These are phyloP conservation scores for Cercocebus atys DNA, from an alignment of 2,113 vertebrate genomes.

Conservation along the genomic window DNA sequence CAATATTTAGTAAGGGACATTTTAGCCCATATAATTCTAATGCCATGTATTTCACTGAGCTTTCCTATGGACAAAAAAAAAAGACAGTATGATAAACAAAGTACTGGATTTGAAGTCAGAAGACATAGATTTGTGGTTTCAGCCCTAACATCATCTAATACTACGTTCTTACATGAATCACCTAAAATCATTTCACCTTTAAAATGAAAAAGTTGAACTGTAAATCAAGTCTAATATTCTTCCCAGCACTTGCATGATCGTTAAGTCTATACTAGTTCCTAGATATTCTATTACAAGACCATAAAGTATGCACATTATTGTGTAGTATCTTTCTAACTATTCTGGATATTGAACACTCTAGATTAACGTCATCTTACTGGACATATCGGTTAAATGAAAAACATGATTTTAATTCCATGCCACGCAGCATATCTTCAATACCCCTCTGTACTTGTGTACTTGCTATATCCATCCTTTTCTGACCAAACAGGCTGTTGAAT, in stretches of 20 bases:
- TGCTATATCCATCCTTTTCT: background rate
- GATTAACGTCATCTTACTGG: background rate
- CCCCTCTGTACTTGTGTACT: background rate
- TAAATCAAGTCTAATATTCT: background rate
- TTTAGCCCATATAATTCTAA: background rate
- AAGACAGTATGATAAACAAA: background rate
- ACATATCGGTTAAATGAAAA: background rate
- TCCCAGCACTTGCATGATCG: background rate
- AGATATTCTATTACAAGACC: background rate
- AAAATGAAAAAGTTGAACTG: background rate
- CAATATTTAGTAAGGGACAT: background rate
- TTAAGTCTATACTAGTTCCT: background rate
- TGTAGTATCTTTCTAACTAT: background rate
- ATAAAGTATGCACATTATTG: background rate
- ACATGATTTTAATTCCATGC: background rate
- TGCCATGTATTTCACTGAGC: background rate
- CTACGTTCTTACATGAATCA: background rate
- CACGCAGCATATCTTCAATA: background rate
- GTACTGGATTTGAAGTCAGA: background rate
- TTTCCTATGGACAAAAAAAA: background rate
- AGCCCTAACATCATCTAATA: background rate
- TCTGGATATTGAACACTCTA: background rate
- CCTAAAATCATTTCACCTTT: background rate
- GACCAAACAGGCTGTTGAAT: background rate
- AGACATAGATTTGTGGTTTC: background rate